Evolutionary conservation across 2,113 vertebrate species (phyloP), one percentile per base, ranked within the genome.

Genomic region (Cricetomys ansorgei): DNA sequence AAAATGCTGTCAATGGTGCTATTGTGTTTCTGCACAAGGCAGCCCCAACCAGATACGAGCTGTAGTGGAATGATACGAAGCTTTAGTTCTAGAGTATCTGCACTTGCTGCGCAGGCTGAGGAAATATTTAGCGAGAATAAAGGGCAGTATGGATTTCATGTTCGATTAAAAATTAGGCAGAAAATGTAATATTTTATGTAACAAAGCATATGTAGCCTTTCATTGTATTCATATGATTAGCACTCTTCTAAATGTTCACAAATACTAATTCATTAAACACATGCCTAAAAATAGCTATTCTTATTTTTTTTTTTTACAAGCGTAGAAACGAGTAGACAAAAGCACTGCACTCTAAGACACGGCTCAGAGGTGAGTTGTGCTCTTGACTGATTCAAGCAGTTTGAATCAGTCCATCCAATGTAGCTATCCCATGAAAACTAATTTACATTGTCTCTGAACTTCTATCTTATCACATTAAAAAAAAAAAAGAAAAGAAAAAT

Each of bases 1-100:
- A 97, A 94, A 96, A 86, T 65, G 21, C 89, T 92, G 92, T 88
- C 85, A 83, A 34, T 84, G 81, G 13, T 43, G n/a, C 34, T 16
- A 53, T 92, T 94, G 72, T 89, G 69, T 50, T 37, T 55, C 50
- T 48, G 55, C 2, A 5, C 48, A 17, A 89, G 91, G 77, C 65
- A 40, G 55, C 53, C 83, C 80, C 79, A 84, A 50, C 48, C 76
- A 94, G 55, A 50, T 45, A 81, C 16, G 59, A 62, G 85, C 80
- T 69, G 9, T 23, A 29, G n/a, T 13, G 43, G 34, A 90, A 73
- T 43, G 92, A 87, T 1, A 67, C 17, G 45, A 53, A 27, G 8
- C 67, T 96, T 79, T 92, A 37, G 93, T 83, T 84, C n/a, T 40
- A 67, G 48, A 95, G 25, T 10, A 53, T 19, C 91, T 95, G 11